These are phyloP conservation scores for Reinhardtius hippoglossoides DNA, from an alignment of 2,113 vertebrate genomes.

Conservation along the genomic window DNA sequence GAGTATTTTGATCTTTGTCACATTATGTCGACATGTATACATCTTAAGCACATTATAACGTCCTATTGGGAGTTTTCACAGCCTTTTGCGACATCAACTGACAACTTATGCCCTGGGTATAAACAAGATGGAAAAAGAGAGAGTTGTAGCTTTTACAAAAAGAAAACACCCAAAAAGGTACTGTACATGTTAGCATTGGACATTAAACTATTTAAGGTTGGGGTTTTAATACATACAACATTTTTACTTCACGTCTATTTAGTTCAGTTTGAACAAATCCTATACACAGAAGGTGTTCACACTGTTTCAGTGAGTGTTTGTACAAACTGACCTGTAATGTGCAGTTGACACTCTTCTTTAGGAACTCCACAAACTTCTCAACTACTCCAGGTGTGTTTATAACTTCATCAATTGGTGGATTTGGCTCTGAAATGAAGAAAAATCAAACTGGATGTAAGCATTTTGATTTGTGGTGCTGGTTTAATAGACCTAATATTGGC, in stretches of 20 bases:
- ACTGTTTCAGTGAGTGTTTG: not conserved
- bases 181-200: not conserved
- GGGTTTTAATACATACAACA: no score
- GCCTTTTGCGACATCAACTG: no score
- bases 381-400: conserved; percentile 95
- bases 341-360: conserved; percentile 93
- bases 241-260: not conserved
- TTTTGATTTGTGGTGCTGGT: not conserved
- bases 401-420: conserved; percentile 98
- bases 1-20: no score
- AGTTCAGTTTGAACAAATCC: not conserved
- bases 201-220: no score
- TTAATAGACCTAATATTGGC: no score
- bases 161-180: no score
- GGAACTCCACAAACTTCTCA: conserved; percentile 95
- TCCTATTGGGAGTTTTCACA: no score
- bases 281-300: not conserved
- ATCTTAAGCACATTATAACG: no score
- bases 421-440: conserved; percentile 86
- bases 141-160: no score
- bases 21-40: no score
- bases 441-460: not conserved
- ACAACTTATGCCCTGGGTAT: no score
- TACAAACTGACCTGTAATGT: conserved; percentile 90
- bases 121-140: no score